phyloP scores from a whole-genome alignment of 2,888 invertebrate genomes.

The Formica aserva region DNA sequence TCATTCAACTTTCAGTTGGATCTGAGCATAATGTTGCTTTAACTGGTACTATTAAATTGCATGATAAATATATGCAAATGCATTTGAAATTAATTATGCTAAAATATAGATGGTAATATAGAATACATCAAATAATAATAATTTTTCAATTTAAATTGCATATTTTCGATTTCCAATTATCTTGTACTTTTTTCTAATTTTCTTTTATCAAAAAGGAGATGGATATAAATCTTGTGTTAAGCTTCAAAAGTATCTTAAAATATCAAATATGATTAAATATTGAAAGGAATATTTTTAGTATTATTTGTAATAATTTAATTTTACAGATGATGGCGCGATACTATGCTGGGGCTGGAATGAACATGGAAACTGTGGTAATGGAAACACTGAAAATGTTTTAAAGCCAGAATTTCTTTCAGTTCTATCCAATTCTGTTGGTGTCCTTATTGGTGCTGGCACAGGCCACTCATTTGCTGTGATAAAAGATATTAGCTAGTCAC shows the following conservation, averaged over 20 bases:
- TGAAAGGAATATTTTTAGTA: neutral
- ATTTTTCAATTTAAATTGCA: neutral
- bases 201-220: neutral
- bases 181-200: neutral
- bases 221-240: neutral
- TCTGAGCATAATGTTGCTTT: constrained; percentile 93
- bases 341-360: constrained; percentile 97
- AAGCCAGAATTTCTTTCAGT: constrained; percentile 84
- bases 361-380: constrained; percentile 94
- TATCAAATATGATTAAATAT: neutral
- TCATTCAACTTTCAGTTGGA: constrained; percentile 89
- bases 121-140: neutral
- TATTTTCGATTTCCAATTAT: neutral
- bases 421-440: constrained; percentile 62
- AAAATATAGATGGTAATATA: neutral
- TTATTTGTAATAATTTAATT: constrained; percentile 23
- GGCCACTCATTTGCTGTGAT: constrained; percentile 85
- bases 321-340: constrained; percentile 88
- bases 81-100: neutral
- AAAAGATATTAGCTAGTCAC: constrained; percentile 36
- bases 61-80: neutral
- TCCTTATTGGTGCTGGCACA: constrained; percentile 83
- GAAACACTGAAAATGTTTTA: constrained; percentile 86
- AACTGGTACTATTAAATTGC: constrained; percentile 75
- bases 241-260: neutral